Conservation (phyloP, 2,888 invertebrate species). For the Nemapogon koenigi region DNA sequence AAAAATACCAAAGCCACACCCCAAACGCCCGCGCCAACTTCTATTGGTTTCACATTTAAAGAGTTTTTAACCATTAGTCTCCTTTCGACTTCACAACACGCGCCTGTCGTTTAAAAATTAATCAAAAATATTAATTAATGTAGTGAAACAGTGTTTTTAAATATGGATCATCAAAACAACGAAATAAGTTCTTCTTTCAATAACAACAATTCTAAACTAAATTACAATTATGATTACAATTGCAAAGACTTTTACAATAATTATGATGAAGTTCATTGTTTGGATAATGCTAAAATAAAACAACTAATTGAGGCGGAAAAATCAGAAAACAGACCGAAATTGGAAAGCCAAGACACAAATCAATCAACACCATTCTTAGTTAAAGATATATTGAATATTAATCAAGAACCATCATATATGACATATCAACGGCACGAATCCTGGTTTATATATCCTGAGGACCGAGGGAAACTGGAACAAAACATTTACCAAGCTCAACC, state of each 20-base stretch:
- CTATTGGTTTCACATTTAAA: slow-evolving; percentile 42
- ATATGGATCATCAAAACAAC: slow-evolving; percentile 25
- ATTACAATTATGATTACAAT: slow-evolving; percentile 26
- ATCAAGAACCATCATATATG: slow-evolving; percentile 1
- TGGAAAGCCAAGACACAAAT: slow-evolving; percentile 14
- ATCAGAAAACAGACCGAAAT: not conserved
- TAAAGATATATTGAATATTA: slow-evolving; percentile 39
- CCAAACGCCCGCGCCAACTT: slow-evolving; percentile 28
- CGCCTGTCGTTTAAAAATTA: not conserved
- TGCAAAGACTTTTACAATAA: slow-evolving; percentile 32
- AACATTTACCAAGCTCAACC: slow-evolving; percentile 2
- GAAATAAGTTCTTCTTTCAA: slow-evolving; percentile 44
- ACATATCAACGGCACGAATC: not conserved
- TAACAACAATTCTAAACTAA: slow-evolving; percentile 26
- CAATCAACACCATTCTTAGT: slow-evolving; percentile 47
- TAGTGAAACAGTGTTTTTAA: slow-evolving; percentile 1
- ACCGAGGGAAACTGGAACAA: not conserved
- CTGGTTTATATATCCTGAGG: slow-evolving; percentile 1
- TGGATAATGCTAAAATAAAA: slow-evolving; percentile 17
- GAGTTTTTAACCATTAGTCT: slow-evolving; percentile 53
- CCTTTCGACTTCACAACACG: slow-evolving; percentile 26
- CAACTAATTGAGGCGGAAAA: slow-evolving; percentile 19
- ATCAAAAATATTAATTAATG: not conserved
- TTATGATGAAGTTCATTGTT: slow-evolving; percentile 17
- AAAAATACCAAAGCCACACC: slow-evolving; percentile 35